Percentiles rank a stretch among this genome's conserved stretches.
Evolutionary conservation across 2,888 invertebrate genomes (phyloP).

Genomic region (Cheilosia vernalis): DNA sequence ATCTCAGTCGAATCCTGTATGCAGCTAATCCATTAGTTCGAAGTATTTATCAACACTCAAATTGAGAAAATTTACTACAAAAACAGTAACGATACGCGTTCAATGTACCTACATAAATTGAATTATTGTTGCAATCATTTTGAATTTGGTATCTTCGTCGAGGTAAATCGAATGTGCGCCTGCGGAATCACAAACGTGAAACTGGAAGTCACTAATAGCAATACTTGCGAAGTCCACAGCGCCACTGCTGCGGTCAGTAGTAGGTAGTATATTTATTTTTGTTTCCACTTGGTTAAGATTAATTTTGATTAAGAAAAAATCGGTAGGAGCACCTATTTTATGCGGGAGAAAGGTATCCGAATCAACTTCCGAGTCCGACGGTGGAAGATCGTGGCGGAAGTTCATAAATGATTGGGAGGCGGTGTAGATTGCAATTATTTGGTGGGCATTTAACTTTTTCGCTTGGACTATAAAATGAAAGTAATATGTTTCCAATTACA

Average conservation of each 20-base stretch:
- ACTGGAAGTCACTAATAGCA: slow-evolving; percentile 7
- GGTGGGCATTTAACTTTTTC: slow-evolving; percentile 5
- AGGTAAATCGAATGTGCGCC: slow-evolving; percentile 11
- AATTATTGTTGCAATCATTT: slow-evolving; percentile 15
- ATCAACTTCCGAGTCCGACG: not conserved
- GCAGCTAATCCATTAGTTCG: not conserved
- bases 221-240: not conserved
- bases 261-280: not conserved
- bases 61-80: not conserved
- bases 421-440: slow-evolving; percentile 14
- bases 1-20: not conserved
- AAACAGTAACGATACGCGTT: too few species aligned
- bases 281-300: slow-evolving; percentile 20
- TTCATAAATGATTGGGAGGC: slow-evolving; percentile 29
- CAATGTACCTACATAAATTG: not conserved
- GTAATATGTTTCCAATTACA: not conserved
- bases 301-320: slow-evolving; percentile 29
- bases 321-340: slow-evolving; percentile 1
- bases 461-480: slow-evolving; percentile 3
- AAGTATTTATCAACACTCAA: not conserved
- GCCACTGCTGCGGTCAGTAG: not conserved
- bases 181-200: slow-evolving; percentile 5
- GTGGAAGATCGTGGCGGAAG: slow-evolving; percentile 24
- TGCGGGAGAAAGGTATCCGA: slow-evolving; percentile 17
- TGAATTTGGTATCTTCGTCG: not conserved